Percentiles rank a stretch among this genome's conserved stretches.
phyloP scores from a whole-genome alignment of 1,140 invertebrate species.

The Delia radicum region DNA sequence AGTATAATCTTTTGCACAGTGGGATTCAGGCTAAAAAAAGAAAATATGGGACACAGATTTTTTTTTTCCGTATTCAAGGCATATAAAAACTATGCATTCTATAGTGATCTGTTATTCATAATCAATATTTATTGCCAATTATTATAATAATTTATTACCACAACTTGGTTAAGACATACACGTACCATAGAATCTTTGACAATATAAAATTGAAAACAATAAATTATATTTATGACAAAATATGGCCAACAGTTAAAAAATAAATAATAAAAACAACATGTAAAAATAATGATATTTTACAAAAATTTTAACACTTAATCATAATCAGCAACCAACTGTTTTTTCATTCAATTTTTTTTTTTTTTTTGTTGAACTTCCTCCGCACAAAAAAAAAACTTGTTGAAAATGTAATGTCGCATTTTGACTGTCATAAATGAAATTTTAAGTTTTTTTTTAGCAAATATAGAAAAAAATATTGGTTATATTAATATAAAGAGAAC shows the following conservation, averaged over 20 bases:
- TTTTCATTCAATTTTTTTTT: neutral
- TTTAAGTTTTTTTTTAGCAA: no score
- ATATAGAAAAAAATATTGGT: no score
- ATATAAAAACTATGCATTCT: no score
- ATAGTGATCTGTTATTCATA: no score
- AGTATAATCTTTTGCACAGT: no score
- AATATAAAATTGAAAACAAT: neutral
- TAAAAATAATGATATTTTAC: neutral
- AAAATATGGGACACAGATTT: no score
- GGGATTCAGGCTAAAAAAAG: no score
- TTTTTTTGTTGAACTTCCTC: neutral
- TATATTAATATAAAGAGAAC: no score
- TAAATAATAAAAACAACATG: neutral
- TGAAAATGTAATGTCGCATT: conserved; percentile 1
- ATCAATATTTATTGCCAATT: neutral
- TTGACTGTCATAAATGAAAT: neutral
- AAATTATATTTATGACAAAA: neutral
- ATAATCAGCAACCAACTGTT: neutral
- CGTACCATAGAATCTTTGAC: neutral
- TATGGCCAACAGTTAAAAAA: neutral
- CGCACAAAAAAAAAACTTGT: neutral
- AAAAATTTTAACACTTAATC: conserved; percentile 2
- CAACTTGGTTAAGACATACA: neutral
- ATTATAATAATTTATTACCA: neutral
- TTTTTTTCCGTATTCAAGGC: no score